Percentiles rank a stretch among this genome's conserved stretches.
Conservation (phyloP, 2,113 vertebrate species). For the Vimba vimba region DNA sequence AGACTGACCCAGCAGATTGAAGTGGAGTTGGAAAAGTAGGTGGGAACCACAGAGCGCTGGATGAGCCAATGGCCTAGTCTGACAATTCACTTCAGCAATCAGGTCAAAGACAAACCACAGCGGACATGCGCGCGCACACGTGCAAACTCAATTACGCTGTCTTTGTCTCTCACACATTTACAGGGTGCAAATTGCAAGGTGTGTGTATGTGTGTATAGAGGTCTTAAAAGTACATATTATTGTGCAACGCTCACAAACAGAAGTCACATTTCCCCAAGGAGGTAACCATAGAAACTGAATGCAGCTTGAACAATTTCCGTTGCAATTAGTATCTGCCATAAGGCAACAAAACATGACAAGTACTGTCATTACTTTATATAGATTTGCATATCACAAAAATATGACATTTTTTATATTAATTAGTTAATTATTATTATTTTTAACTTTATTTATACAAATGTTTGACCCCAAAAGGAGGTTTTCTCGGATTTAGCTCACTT, state of each 20-base stretch:
- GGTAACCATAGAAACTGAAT: constrained; percentile 11
- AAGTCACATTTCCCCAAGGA: not conserved
- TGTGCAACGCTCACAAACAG: not conserved
- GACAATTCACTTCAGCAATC: constrained; percentile 45
- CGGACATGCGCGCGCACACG: constrained; percentile 32
- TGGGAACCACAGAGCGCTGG: constrained; percentile 17
- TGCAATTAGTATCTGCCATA: not conserved
- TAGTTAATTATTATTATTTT: not conserved
- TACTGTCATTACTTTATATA: constrained; percentile 1
- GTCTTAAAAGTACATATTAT: not conserved
- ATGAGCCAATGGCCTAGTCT: constrained; percentile 37
- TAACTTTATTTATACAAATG: not conserved
- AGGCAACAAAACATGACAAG: not conserved
- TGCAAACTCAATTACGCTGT: not conserved
- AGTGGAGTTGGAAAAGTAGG: constrained; percentile 52
- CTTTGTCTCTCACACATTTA: not conserved
- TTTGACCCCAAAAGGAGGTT: not conserved
- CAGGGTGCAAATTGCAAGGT: not conserved
- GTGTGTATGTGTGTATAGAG: not conserved
- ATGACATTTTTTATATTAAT: not conserved
- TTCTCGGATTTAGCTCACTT: not conserved
- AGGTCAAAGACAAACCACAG: constrained; percentile 40
- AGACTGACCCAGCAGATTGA: constrained; percentile 45
- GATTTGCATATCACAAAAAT: not conserved
- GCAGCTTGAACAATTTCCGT: not conserved